Evolutionary conservation across 2,113 vertebrate genomes (phyloP), one percentile per base, ranked within the genome.

Genomic region (Chrysochloris asiatica): DNA sequence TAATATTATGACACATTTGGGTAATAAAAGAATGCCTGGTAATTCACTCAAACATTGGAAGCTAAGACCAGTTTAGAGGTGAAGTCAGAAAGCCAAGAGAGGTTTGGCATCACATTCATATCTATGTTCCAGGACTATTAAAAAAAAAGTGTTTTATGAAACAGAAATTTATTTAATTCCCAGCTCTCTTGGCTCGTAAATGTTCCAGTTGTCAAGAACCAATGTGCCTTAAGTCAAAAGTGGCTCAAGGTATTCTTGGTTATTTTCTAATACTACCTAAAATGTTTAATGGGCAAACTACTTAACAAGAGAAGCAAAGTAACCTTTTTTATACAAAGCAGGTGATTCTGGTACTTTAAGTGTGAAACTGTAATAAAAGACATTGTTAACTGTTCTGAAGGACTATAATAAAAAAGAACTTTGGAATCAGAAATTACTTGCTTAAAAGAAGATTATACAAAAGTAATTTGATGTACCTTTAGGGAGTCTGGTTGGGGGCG

Each of bases 401-500:
- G 48, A 65, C 41, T 19, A 26, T 17, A n/a, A 69, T 12, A 56
- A 61, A 75, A n/a, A 81, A 79, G 11, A 3, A 21, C 10, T 85
- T n/a, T 28, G 38, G 73, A 88, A 86, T 61, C 7, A 84, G 75
- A 95, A 69, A 69, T 43, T 19, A 65, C 43, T 19, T 69, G 81
- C 10, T 81, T 4, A 72, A 72, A 4, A 21, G 10, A 45, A 92
- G 83, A 86, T 0, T 2, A 3, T 22, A 6, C 36, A 85, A 73
- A 59, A 76, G 16, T 56, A 2, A 9, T 71, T 6, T 43, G 24
- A 56, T 1, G 0, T 97, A 99, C 99, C 99, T 98, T 98, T 98
- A 12, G 99, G 99, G 73, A 99, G 97, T 93, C 98, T 98, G 45
- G 99, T 99, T 0, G 98, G 99, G 6, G 99, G 98, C 76, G 99